Evolutionary conservation across 2,797 vertebrate genomes (phyloP).

Genomic region (Fundulus diaphanus): DNA sequence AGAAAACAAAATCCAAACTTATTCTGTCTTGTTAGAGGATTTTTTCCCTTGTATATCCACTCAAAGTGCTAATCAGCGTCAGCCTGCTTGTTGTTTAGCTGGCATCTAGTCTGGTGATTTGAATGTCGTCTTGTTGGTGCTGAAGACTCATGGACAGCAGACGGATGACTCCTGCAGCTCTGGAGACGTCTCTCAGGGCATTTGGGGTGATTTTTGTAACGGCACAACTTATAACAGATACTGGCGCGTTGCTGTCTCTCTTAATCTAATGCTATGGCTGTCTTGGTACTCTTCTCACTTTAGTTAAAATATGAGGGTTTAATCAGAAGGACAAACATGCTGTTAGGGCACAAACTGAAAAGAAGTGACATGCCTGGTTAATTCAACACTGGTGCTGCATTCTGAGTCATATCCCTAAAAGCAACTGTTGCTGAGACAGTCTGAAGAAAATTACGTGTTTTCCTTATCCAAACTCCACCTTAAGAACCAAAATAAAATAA

Average conservation of each 20-base stretch:
- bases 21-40: neutral
- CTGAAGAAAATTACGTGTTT: neutral
- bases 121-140: slow-evolving; percentile 45
- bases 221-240: slow-evolving; percentile 47
- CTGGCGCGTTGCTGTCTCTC: slow-evolving; percentile 21
- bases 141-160: slow-evolving; percentile 35
- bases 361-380: slow-evolving; percentile 6
- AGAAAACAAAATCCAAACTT: neutral
- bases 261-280: slow-evolving; percentile 25
- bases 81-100: neutral
- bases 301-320: slow-evolving; percentile 7
- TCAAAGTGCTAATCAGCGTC: neutral
- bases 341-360: slow-evolving; percentile 7
- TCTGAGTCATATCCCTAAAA: neutral
- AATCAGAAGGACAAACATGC: neutral
- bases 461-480: neutral
- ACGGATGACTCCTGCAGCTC: slow-evolving; percentile 52
- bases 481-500: neutral
- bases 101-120: neutral
- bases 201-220: slow-evolving; percentile 66
- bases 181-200: slow-evolving; percentile 44
- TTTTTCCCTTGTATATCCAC: neutral
- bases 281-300: slow-evolving; percentile 4
- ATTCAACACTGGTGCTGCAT: neutral
- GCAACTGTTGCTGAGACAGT: neutral